phyloP scores from a whole-genome alignment of 1,140 invertebrate species.

The Copidosoma floridanum region DNA sequence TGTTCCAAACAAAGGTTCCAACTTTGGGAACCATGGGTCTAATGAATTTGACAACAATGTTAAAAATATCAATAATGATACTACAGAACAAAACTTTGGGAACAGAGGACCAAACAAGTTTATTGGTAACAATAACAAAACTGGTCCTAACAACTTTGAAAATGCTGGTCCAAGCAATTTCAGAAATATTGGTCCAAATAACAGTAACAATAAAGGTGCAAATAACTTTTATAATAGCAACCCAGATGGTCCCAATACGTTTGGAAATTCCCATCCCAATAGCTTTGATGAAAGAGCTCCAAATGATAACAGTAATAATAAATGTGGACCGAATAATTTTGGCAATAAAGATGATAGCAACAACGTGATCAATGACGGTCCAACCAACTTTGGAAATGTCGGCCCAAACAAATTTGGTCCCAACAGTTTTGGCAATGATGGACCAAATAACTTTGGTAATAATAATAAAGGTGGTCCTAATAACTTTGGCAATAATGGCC shows the following conservation, averaged over 20 bases:
- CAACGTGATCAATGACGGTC: not conserved
- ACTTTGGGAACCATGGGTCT: slow-evolving; percentile 6
- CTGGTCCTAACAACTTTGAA: not conserved
- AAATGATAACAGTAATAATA: too few species aligned
- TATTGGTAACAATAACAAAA: too few species aligned
- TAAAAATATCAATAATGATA: slow-evolving; percentile 22
- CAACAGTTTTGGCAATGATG: not conserved
- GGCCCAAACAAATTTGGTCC: slow-evolving; percentile 1
- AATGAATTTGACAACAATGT: slow-evolving; percentile 23
- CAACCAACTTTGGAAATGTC: not conserved
- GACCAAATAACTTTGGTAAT: not conserved
- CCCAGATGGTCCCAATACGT: not conserved
- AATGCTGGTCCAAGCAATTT: not conserved
- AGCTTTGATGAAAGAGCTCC: too few species aligned
- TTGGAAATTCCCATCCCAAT: slow-evolving; percentile 5
- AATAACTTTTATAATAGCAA: not conserved
- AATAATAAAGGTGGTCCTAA: not conserved
- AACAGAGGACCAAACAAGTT: slow-evolving; percentile 9
- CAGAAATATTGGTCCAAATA: slow-evolving; percentile 1
- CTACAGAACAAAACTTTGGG: slow-evolving; percentile 8
- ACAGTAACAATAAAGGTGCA: not conserved
- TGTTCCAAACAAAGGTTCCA: too few species aligned
- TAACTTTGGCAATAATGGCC: slow-evolving; percentile 2
- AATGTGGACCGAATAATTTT: not conserved
- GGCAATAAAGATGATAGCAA: slow-evolving; percentile 2